Percentiles rank a stretch among this genome's conserved stretches.
These are phyloP conservation scores for Girardinus metallicus DNA, from an alignment of 2,797 vertebrate genomes.

Conservation along the genomic window DNA sequence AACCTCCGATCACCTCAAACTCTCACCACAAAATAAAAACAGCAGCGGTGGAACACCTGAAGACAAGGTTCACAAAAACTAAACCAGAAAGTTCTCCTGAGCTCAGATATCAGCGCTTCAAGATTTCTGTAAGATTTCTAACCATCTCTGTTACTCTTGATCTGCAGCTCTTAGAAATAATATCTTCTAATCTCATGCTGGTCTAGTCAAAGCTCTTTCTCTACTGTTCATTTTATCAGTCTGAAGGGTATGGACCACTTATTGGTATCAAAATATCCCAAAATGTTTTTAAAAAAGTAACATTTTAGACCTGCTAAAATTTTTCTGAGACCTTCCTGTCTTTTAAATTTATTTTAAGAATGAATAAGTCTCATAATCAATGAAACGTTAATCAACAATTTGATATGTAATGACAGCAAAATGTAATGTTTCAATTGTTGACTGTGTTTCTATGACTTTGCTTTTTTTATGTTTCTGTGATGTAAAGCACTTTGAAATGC, in stretches of 20 bases:
- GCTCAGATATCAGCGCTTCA: background rate
- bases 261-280: background rate
- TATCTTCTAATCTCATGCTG: background rate
- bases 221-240: background rate
- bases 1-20: conserved; percentile 28
- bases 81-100: background rate
- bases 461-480: too few relatives aligned
- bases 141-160: background rate
- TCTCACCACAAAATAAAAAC: conserved; percentile 27
- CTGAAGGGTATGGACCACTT: background rate
- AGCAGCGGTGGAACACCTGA: background rate
- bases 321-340: background rate
- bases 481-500: too few relatives aligned
- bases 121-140: background rate
- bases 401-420: too few relatives aligned
- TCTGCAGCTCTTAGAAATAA: background rate
- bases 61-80: background rate
- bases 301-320: background rate
- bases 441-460: too few relatives aligned
- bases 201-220: background rate
- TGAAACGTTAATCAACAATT: too few relatives aligned
- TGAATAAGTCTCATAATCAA: too few relatives aligned
- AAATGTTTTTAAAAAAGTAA: background rate
- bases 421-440: too few relatives aligned
- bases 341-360: background rate